Evolutionary conservation across 2,113 vertebrate species (phyloP).

Genomic region (Laticauda laticaudata): DNA sequence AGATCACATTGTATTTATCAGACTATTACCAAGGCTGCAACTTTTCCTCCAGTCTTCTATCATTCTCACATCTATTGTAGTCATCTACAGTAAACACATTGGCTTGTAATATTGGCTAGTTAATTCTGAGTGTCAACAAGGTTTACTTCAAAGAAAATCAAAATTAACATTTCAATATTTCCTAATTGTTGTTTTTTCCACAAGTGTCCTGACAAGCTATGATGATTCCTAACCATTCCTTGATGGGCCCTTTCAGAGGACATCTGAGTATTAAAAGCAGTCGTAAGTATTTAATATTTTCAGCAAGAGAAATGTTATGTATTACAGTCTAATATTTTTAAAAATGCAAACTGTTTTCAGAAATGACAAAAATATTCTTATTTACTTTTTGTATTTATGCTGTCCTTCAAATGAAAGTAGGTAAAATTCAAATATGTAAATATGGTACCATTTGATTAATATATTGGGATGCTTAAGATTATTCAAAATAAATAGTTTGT

Average conservation of each 20-base stretch:
- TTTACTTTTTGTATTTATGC: background rate
- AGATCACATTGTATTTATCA: background rate
- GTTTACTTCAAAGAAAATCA: background rate
- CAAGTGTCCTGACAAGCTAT: background rate
- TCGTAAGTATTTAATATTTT: conserved; percentile 50
- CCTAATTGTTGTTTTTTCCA: background rate
- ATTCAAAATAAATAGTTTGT: background rate
- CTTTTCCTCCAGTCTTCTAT: background rate
- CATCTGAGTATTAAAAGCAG: conserved; percentile 63
- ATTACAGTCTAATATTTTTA: background rate
- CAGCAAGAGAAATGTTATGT: background rate
- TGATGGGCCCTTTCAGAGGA: conserved; percentile 60
- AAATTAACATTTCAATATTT: background rate
- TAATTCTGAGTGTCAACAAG: background rate
- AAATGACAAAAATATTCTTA: background rate
- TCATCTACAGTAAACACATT: background rate
- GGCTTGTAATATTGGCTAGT: background rate
- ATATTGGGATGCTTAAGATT: background rate
- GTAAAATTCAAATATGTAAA: background rate
- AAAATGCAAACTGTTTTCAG: background rate
- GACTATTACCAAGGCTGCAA: background rate
- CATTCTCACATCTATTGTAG: background rate
- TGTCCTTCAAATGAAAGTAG: background rate
- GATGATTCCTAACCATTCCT: conserved; percentile 25
- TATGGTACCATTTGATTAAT: background rate